A percentile compares a stretch with the other conserved stretches of the same genome.
Conservation (phyloP, 2,797 vertebrate genomes). For the Hylomyscus alleni region DNA sequence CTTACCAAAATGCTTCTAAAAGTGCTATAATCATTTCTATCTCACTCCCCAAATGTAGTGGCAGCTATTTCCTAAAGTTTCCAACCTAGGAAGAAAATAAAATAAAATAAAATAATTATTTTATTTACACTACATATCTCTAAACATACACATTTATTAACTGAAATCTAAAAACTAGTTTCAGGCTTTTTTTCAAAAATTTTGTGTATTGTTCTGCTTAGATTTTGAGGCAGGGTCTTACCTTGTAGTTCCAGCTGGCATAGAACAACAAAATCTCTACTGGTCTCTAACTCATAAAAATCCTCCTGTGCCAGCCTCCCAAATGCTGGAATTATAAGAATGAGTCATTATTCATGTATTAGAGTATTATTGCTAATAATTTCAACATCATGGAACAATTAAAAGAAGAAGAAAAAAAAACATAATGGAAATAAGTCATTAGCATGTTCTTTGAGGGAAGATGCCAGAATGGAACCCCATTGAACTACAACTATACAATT, state of each 20-base stretch:
- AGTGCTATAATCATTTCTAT: not conserved
- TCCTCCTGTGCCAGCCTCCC: no score
- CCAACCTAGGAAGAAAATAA: not conserved
- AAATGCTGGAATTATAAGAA: not conserved
- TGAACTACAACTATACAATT: not conserved
- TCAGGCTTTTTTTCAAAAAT: not conserved
- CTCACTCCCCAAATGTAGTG: not conserved
- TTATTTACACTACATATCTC: not conserved
- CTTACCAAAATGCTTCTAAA: not conserved
- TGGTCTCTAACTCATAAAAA: not conserved
- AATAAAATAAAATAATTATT: not conserved
- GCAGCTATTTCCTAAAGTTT: not conserved
- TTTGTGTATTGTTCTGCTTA: not conserved
- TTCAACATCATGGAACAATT: constrained; percentile 9
- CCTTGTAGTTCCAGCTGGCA: not conserved
- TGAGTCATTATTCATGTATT: not conserved
- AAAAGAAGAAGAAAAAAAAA: not conserved
- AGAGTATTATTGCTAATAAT: constrained; percentile 25
- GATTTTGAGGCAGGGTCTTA: not conserved
- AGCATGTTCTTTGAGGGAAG: not conserved
- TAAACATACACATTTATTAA: constrained; percentile 12
- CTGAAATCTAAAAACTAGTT: not conserved
- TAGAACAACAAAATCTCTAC: not conserved
- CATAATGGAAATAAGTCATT: not conserved
- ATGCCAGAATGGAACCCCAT: not conserved